These are phyloP conservation scores for Scolanthus callimorphus DNA, from an alignment of 92 coral and sea anemone species.

Conservation along the genomic window DNA sequence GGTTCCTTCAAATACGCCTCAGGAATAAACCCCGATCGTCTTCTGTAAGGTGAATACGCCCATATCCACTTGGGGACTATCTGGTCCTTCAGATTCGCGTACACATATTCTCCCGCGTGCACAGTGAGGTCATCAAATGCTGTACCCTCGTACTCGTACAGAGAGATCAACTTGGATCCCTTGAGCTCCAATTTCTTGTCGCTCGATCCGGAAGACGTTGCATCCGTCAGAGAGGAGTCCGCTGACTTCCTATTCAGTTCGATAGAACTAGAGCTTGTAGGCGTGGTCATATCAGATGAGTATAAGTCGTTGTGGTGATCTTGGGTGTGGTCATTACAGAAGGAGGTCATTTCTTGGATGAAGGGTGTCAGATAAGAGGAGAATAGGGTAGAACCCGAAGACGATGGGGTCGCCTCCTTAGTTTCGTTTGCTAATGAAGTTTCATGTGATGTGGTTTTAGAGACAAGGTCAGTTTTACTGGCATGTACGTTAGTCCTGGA, in stretches of 20 bases:
- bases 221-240: slow-evolving; percentile 42
- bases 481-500: background rate
- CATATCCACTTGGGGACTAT: slow-evolving; percentile 78
- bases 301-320: slow-evolving; percentile 22
- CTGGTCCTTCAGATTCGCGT: slow-evolving; percentile 85
- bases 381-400: background rate
- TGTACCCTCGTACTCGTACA: slow-evolving; percentile 64
- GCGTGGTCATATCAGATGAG: slow-evolving; percentile 58
- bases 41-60: slow-evolving; percentile 80
- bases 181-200: slow-evolving; percentile 56
- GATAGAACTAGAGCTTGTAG: slow-evolving; percentile 57
- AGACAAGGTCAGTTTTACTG: background rate
- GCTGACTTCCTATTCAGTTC: slow-evolving; percentile 23
- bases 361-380: slow-evolving; percentile 18
- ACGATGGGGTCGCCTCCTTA: background rate
- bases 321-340: slow-evolving; percentile 8
- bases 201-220: slow-evolving; percentile 60
- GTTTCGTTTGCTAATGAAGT: too few species aligned
- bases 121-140: slow-evolving; percentile 77
- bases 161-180: slow-evolving; percentile 66
- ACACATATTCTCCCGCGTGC: slow-evolving; percentile 80
- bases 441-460: background rate
- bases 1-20: slow-evolving; percentile 75
- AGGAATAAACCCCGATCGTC: slow-evolving; percentile 82
- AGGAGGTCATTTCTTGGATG: slow-evolving; percentile 24